Conservation (phyloP, 2,113 vertebrate genomes). For the Gila orcuttii region DNA sequence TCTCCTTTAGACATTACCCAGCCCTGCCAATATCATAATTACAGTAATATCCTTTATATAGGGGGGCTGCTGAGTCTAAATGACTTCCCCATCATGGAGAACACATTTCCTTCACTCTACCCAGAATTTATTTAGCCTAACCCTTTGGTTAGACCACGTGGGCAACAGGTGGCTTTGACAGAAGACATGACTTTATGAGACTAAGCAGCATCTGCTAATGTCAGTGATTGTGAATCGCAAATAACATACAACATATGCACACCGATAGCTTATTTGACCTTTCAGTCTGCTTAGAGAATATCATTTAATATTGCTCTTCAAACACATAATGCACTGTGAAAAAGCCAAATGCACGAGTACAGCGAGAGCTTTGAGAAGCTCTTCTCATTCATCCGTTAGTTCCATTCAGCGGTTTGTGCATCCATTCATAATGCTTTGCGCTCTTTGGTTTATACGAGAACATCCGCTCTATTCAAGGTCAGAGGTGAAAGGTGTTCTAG, state of each 20-base stretch:
- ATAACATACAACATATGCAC: neutral
- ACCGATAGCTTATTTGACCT: neutral
- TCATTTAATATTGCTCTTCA: neutral
- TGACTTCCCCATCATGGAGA: neutral
- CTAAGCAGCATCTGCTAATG: neutral
- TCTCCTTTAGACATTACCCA: conserved; percentile 16
- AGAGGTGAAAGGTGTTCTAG: conserved; percentile 60
- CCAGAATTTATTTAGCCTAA: neutral
- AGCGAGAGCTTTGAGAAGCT: neutral
- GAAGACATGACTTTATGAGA: neutral
- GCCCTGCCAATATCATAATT: conserved; percentile 55
- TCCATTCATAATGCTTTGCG: conserved; percentile 47
- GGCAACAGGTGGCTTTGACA: neutral
- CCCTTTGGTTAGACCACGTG: neutral
- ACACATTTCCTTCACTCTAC: neutral
- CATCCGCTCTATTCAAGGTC: conserved; percentile 59
- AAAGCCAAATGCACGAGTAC: neutral
- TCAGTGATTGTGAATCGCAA: conserved; percentile 5
- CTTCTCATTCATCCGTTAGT: conserved; percentile 25
- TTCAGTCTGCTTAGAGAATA: neutral
- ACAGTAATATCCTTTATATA: conserved; percentile 48
- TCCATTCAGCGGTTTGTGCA: conserved; percentile 23
- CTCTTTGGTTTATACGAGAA: conserved; percentile 63
- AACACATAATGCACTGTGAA: neutral
- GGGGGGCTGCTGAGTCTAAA: neutral